A percentile compares a stretch with the other conserved stretches of the same genome.
Evolutionary conservation across 2,888 invertebrate genomes (phyloP).

Genomic region (Steromphala cineraria): DNA sequence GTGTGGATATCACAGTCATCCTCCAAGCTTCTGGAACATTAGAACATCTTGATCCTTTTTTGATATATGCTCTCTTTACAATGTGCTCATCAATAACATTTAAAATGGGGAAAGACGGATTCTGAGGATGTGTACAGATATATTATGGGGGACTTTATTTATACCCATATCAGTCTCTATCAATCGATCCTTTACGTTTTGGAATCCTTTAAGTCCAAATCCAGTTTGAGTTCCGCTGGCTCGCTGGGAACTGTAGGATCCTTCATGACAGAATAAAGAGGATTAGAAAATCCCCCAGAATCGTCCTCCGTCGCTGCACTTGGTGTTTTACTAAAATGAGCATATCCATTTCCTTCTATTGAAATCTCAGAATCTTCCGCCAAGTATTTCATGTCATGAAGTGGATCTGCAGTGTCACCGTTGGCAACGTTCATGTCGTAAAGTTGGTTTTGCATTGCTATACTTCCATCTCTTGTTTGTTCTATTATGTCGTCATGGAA

Average conservation of each 20-base stretch:
- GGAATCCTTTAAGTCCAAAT: background rate
- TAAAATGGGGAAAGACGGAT: no score
- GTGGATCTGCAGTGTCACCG: slow-evolving; percentile 29
- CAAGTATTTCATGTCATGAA: slow-evolving; percentile 39
- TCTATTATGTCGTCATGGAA: slow-evolving; percentile 58
- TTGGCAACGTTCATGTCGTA: slow-evolving; percentile 50
- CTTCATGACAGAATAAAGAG: slow-evolving; percentile 47
- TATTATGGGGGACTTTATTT: background rate
- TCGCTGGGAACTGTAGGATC: background rate
- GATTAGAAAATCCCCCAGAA: slow-evolving; percentile 58
- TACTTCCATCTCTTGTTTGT: slow-evolving; percentile 52
- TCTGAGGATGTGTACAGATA: no score
- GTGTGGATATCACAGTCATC: no score
- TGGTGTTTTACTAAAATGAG: slow-evolving; percentile 46
- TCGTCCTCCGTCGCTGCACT: slow-evolving; percentile 28
- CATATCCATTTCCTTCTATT: slow-evolving; percentile 53
- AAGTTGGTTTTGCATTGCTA: slow-evolving; percentile 59
- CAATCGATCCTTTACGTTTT: background rate
- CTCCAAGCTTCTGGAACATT: no score
- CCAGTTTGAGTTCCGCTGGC: background rate
- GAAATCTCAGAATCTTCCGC: slow-evolving; percentile 38
- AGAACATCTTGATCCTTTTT: no score
- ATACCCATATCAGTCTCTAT: background rate
- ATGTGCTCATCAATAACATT: no score
- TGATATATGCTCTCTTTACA: no score